Evolutionary conservation across 2,797 vertebrate species (phyloP), one percentile per base, ranked within the genome.

Genomic region (Poeciliopsis turneri): DNA sequence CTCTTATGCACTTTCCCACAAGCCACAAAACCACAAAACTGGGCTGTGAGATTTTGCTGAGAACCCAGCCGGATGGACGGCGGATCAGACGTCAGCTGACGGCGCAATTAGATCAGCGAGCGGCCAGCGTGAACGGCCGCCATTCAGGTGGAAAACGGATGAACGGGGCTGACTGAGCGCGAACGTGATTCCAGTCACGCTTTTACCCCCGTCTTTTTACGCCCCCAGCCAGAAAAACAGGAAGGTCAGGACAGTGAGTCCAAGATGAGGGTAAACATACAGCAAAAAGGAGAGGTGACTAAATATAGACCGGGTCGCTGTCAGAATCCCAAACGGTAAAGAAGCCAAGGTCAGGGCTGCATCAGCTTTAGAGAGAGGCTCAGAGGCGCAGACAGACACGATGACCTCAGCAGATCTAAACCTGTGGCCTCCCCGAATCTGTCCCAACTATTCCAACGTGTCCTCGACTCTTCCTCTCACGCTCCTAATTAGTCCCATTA

Each of bases 271-370:
- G 55, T 43, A 71, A n/a, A 15, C 84, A 77, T n/a, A 64, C 75
- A 74, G 61, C 78, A 61, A 71, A 0, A 75, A 53, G 51, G 23
- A 25, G 41, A 59, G 86, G 76, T 82, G 76, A 33, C 88, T 92
- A 84, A 86, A 92, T 92, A 94, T 91, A 93, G 91, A 82, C 36
- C 61, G 11, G 86, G 89, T 91, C 90, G 84, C 87, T 84, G 73
- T 89, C 86, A 89, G 89, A 88, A 75, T 82, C 39, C 76, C 83
- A 80, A 68, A 72, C 66, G 39, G 84, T 76, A 78, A 86, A 85
- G 2, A 11, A 88, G 88, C 86, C 89, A 92, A 94, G 91, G 91
- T 87, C 87, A 80, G 8, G 0, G 15, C 78, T 79, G 74, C 57
- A 66, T 85, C 84, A 72, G 78, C 33, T 81, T 90, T 86, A 82